Evolutionary conservation across 2,888 invertebrate species (phyloP), one percentile per base, ranked within the genome.

Genomic region (Tuberolachnus salignus): DNA sequence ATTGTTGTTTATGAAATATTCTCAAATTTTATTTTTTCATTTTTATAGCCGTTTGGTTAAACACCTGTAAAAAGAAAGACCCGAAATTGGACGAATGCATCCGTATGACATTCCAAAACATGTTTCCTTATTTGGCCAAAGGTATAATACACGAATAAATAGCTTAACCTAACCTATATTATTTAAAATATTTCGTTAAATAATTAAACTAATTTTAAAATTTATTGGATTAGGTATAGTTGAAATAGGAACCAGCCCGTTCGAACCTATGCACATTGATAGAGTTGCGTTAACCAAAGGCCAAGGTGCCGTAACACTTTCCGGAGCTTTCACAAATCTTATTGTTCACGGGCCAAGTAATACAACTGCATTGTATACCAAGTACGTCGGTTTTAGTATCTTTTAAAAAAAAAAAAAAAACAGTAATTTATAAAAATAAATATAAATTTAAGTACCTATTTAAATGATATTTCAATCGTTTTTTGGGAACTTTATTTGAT

Each of bases 311-410:
- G 87, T 89, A 19, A 85, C 85, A 9, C 83, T 90, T 11, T 84
- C 87, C 0, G 89, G 89, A 10, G 88, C 88, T 80, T 88, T 90
- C 83, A 87, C 86, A 81, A 87, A 89, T 83, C 84, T 89, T 44
- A 84, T 87, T 16, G 87, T 89, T 11, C 85, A 86, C 26, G 90
- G 90, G 1, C 88, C 89, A 55, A 89, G 89, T 23, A 89, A 89
- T 83, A 87, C 89, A 19, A 88, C 88, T 0, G 85, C 86, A 3
- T 84, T 84, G 3, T 86, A 84, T 81, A 85, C 86, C 55, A 84
- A 84, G 87, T 87, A 84, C 84, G 84, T 82, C 46, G 69, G 14
- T 1, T 73, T n/a, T 19, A 61, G n/a, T n/a, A n/a, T n/a, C 34
- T 34, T 34, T 4, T 6, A 34, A 21, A 19, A 11, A 59, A 26